Evolutionary conservation across 53 echinoderm and acorn worm species (phyloP), one percentile per base, ranked within the genome.

Genomic region (Patiria pectinifera): DNA sequence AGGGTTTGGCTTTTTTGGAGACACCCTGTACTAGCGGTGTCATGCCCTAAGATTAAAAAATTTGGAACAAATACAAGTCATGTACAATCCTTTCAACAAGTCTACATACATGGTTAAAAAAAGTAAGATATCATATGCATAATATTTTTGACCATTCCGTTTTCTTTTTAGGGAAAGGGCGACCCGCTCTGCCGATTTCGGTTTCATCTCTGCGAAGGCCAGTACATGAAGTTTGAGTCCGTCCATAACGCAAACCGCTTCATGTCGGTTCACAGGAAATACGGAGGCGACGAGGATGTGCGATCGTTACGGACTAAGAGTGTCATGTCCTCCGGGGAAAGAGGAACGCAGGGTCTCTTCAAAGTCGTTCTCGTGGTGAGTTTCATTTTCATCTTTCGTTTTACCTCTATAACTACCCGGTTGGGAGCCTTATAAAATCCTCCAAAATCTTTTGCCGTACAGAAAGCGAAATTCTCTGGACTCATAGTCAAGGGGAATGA

Each of bases 241-340:
- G 95, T 97, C 10, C 98, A 98, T 86, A 98, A 98, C 45, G 96
- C 95, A 21, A 96, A 98, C 94, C 95, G 96, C 22, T 98, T 95
- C 76, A 94, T 98, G 83, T 95, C 96, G 3, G 96, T 98, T 15
- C 93, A 95, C 89, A 95, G 93, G 80, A 96, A 96, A 83, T 94
- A 78, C 82, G 91, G 94, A 76, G 95, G 95, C 4, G 92, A 92
- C 88, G 95, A 95, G 25, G 97, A 95, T 45, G 93, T 95, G 4
- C 91, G 89, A 71, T 87, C 95, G n/a, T 79, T 96, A 3, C 89
- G 91, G 90, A 94, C 94, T 77, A 88, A 82, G 88, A 94, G 95
- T 80, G 91, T 93, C 71, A 45, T 92, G 89, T 97, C 97, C 45
- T 92, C 95, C 18, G 93, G 94, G 24, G 94, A 92, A 11, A 91